These are phyloP conservation scores for Protonibea diacanthus DNA, from an alignment of 2,797 vertebrate species.

Conservation along the genomic window DNA sequence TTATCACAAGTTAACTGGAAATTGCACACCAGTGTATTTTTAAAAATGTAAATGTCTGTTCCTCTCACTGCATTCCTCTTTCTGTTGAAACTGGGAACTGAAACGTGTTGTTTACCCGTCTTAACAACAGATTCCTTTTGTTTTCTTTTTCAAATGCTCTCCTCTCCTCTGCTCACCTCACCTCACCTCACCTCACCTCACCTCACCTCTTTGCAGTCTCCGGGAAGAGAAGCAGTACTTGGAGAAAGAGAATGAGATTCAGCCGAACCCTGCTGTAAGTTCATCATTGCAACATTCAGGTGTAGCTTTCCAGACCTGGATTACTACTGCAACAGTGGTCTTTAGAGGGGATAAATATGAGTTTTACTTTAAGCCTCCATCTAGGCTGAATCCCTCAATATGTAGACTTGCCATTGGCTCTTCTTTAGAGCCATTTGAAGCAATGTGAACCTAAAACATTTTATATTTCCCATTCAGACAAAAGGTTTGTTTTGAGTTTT, in stretches of 20 bases:
- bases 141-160: constrained; percentile 9
- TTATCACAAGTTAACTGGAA: constrained; percentile 2
- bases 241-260: constrained; percentile 85
- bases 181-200: constrained; percentile 19
- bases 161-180: not conserved
- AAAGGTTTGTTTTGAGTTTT: not conserved
- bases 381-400: constrained; percentile 48
- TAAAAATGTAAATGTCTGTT: constrained; percentile 3
- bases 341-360: constrained; percentile 58
- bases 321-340: constrained; percentile 53
- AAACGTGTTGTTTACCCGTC: constrained; percentile 36
- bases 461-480: constrained; percentile 8
- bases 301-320: constrained; percentile 45
- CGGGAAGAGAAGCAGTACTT: constrained; percentile 89
- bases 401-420: constrained; percentile 24
- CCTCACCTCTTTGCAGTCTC: constrained; percentile 81
- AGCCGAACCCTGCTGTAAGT: constrained; percentile 88
- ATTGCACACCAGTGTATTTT: constrained; percentile 30
- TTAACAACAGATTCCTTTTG: constrained; percentile 10
- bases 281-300: constrained; percentile 52
- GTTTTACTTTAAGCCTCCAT: constrained; percentile 59
- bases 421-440: constrained; percentile 21
- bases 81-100: constrained; percentile 54
- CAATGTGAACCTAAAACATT: constrained; percentile 27
- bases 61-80: constrained; percentile 26